Evolutionary conservation across 2,888 invertebrate genomes (phyloP).

Genomic region (Leucophenga maculata): DNA sequence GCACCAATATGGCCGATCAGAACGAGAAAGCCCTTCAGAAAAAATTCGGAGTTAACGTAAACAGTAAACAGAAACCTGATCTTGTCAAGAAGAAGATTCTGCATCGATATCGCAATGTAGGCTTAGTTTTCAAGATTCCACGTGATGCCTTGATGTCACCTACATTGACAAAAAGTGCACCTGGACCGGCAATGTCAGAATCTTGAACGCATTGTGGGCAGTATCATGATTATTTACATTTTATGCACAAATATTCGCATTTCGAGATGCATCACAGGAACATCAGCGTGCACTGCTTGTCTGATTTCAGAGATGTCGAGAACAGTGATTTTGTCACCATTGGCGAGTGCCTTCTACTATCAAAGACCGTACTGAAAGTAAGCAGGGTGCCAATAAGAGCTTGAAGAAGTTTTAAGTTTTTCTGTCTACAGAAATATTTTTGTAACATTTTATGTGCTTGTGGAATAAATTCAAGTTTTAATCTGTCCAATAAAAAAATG

Average conservation of each 20-base stretch:
- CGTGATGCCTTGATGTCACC: too few species aligned
- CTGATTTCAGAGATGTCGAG: constrained; percentile 98
- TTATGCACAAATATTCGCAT: constrained; percentile 98
- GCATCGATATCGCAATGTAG: constrained; percentile 90
- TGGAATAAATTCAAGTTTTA: too few species aligned
- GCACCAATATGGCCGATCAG: constrained; percentile 87
- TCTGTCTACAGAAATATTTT: constrained; percentile 50
- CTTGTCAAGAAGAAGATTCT: constrained; percentile 83
- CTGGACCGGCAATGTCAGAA: too few species aligned
- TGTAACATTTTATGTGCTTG: constrained; percentile 57
- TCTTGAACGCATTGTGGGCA: too few species aligned
- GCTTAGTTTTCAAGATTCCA: constrained; percentile 96
- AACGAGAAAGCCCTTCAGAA: constrained; percentile 96
- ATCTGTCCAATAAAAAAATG: too few species aligned
- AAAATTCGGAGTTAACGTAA: constrained; percentile 91
- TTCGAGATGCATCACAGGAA: constrained; percentile 99
- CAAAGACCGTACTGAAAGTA: constrained; percentile 98
- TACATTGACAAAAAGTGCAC: too few species aligned
- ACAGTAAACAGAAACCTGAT: constrained; percentile 80
- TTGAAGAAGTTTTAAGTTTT: constrained; percentile 96
- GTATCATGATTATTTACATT: too few species aligned
- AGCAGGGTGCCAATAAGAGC: constrained; percentile 94
- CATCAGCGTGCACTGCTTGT: constrained; percentile 98
- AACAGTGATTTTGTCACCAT: constrained; percentile 97
- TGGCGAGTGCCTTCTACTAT: constrained; percentile 98